Percentiles rank a stretch among this genome's conserved stretches.
These are phyloP conservation scores for Sthenelais limicola DNA, from an alignment of 2,888 invertebrate species.

Conservation along the genomic window DNA sequence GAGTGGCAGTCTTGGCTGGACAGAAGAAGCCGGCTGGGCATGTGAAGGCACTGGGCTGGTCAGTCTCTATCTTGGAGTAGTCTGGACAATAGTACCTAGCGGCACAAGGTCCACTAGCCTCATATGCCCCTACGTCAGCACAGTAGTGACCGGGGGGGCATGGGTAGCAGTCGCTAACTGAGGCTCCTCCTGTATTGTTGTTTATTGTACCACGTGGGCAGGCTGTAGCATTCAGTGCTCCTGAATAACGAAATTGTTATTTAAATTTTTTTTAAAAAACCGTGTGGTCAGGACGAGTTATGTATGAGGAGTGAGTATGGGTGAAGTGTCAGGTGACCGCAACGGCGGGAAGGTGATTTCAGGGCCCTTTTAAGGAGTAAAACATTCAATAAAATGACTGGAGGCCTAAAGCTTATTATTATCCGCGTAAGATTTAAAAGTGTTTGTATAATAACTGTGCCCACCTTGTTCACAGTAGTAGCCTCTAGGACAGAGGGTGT, in stretches of 20 bases:
- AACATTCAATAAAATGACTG: too few species aligned
- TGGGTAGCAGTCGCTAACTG: conserved; percentile 59
- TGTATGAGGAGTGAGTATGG: too few species aligned
- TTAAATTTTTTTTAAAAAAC: too few species aligned
- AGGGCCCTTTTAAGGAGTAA: too few species aligned
- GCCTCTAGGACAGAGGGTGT: conserved; percentile 65
- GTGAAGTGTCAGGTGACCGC: too few species aligned
- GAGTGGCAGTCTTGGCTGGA: conserved; percentile 57
- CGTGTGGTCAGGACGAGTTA: too few species aligned
- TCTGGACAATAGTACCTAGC: conserved; percentile 68
- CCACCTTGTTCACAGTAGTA: conserved; percentile 67
- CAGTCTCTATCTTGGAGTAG: conserved; percentile 37
- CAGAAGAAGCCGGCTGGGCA: conserved; percentile 68
- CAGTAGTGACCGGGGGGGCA: conserved; percentile 69
- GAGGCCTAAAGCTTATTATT: too few species aligned
- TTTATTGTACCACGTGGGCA: conserved; percentile 68
- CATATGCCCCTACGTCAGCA: conserved; percentile 57
- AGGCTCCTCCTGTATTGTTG: conserved; percentile 57
- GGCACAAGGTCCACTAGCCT: conserved; percentile 63
- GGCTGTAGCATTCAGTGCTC: conserved; percentile 45
- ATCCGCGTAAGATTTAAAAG: neutral
- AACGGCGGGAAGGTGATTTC: too few species aligned
- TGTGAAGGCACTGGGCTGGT: conserved; percentile 41
- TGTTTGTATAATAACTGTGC: neutral
- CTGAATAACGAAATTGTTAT: conserved; percentile 41